These are phyloP conservation scores for Clistopyga incitator DNA, from an alignment of 2,888 invertebrate species.

Conservation along the genomic window DNA sequence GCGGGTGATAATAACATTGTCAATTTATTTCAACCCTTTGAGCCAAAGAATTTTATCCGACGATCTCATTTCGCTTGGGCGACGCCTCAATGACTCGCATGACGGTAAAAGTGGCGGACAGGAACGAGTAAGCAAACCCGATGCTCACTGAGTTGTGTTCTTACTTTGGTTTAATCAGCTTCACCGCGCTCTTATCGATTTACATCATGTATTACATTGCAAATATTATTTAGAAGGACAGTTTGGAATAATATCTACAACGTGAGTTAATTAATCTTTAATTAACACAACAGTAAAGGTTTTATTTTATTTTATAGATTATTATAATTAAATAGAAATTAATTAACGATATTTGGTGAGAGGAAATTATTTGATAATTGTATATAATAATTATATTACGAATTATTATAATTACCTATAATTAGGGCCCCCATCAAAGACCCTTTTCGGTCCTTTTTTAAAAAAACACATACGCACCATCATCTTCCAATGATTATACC, in stretches of 20 bases:
- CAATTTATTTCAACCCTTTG: slow-evolving; percentile 16
- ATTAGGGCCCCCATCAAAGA: too few species aligned
- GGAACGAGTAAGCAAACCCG: background rate
- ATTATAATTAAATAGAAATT: too few species aligned
- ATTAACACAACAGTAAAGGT: too few species aligned
- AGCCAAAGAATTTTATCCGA: slow-evolving; percentile 33
- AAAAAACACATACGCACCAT: background rate
- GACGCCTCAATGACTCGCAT: background rate
- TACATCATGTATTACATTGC: background rate
- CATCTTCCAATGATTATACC: background rate
- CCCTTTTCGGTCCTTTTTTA: background rate
- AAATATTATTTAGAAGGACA: too few species aligned
- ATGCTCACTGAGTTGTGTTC: background rate
- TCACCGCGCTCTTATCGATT: background rate
- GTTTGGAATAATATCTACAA: too few species aligned
- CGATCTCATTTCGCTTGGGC: background rate
- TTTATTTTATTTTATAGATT: too few species aligned
- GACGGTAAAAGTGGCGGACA: background rate
- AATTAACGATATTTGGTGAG: too few species aligned
- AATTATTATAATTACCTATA: too few species aligned
- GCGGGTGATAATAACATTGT: background rate
- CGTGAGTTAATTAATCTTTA: too few species aligned
- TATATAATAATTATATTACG: too few species aligned
- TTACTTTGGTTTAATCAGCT: background rate
- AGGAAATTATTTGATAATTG: too few species aligned